Base-by-base conservation (phyloP, 2,888 invertebrate genomes). In the Megalurothrips usitatus region DNA sequence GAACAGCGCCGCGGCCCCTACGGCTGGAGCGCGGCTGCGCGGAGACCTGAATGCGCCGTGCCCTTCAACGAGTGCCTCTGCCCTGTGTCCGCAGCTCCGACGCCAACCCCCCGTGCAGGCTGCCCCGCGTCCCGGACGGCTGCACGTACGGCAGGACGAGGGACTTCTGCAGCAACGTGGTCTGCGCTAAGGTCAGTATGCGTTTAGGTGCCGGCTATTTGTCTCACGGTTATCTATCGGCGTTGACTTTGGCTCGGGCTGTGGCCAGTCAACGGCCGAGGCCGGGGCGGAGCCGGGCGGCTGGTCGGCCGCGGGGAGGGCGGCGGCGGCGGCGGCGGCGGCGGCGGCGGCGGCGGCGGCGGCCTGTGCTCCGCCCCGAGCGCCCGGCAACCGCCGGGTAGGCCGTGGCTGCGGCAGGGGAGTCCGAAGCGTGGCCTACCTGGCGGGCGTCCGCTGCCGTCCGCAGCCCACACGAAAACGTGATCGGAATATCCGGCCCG, bases 171-270 rank as follows among this genome's bases (percentile, higher is more conserved):
- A 84, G 84, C 11, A 82, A 84, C 58, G 84, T 84, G 82, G 84
- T 85, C 79, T 85, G 85, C 82, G 85, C 85, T 14, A 85, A 85
- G 84, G 85, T 85, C 82, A 82, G 82, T 79, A 28, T 10, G 26
- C 34, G 34, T 43, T 43, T 43, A 2, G 34, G 34, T 43, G 2
- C 6, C 2, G 34, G 34, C 34, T 43, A 43, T 43, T 43, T 43
- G 34, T 43, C 34, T 43, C 34, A 6, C 34, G 34, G 34, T 43
- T 43, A 43, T 43, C 34, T 43, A 58, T 19, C 23, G 49, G 79
- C 47, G 2, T 48, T 58, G 23, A n/a, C 23, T n/a, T n/a, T n/a
- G 63, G n/a, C 63, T n/a, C 11, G 9, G 23, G 68, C 8, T 3
- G 8, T n/a, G 68, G 68, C n/a, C 23, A 19, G 58, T 12, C 19